These are phyloP conservation scores for Phenganax stokvisi DNA, from an alignment of 92 coral and sea anemone genomes.

Conservation along the genomic window DNA sequence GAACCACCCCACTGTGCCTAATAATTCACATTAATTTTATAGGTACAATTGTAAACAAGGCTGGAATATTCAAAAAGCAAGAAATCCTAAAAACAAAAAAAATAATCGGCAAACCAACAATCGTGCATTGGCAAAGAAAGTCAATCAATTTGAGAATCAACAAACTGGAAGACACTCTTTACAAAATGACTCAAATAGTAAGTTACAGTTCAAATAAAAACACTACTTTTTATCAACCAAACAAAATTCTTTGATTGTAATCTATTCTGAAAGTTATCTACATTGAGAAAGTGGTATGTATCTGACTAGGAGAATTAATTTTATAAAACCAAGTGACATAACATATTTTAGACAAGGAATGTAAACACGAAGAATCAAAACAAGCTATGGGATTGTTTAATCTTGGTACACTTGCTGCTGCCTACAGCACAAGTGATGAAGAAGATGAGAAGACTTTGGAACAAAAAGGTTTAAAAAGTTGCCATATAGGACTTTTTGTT, in stretches of 20 bases:
- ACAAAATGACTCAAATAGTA: background rate
- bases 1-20: background rate
- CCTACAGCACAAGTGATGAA: conserved; percentile 66
- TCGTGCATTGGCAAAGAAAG: conserved; percentile 2
- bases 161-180: background rate
- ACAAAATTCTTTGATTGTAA: too few relatives aligned
- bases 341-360: background rate
- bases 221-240: background rate
- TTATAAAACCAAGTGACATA: background rate
- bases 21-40: background rate
- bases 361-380: background rate
- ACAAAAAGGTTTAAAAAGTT: conserved; percentile 16
- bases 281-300: background rate
- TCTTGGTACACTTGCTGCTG: conserved; percentile 50
- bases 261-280: too few relatives aligned
- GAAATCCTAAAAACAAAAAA: conserved; percentile 17
- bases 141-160: background rate
- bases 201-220: background rate
- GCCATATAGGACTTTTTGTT: too few relatives aligned
- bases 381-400: conserved; percentile 18
- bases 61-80: conserved; percentile 25
- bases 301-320: background rate
- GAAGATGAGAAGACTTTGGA: conserved; percentile 33
- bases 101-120: conserved; percentile 10
- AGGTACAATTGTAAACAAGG: conserved; percentile 34